Base-by-base conservation (phyloP, 2,113 vertebrate species). In the Gobio gobio region DNA sequence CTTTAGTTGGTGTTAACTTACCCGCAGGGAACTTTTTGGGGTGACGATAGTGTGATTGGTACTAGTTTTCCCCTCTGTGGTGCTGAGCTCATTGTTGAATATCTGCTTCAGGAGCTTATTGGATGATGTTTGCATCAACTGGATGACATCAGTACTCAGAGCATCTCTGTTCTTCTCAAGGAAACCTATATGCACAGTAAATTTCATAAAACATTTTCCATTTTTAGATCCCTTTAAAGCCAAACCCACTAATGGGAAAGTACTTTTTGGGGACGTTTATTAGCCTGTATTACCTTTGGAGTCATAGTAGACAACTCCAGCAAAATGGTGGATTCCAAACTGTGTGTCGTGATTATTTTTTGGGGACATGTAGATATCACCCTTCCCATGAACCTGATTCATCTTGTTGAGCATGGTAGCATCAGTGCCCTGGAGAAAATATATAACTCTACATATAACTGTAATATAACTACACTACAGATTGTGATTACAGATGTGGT, bases 91-190 rank as follows among this genome's bases (percentile, higher is more conserved):
- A 0, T 59, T 83, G 0, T 94, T 90, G 90, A 99, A 99, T 66
- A 95, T 91, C 78, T 95, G 91, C 85, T 90, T 96, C 83, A 99
- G 93, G 88, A 99, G 96, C 88, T 96, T 96, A 92, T 95, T 99
- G 90, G 91, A 90, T 13, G 98, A 99, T 7, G 94, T 96, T 78
- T 97, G 90, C 89, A 99, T 91, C 90, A 98, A 88, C 33, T 93
- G 90, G 61, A 98, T 94, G 83, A 99, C 90, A 45, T 97, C 96
- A 66, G 91, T 85, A 88, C 96, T 99, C 84, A 99, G 87, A 2
- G 95, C 88, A 16, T 99, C 97, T 22, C 97, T 95, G 87, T 99
- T 99, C 90, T 99, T 99, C 90, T 99, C 98, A 89, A 99, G 93
- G 89, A 99, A 98, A 87, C 96, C 98, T 99, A 78, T 36, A 86